Percentiles rank a stretch among this genome's conserved stretches.
Evolutionary conservation across 2,888 invertebrate species (phyloP).

Genomic region (Himalopsyche japonica): DNA sequence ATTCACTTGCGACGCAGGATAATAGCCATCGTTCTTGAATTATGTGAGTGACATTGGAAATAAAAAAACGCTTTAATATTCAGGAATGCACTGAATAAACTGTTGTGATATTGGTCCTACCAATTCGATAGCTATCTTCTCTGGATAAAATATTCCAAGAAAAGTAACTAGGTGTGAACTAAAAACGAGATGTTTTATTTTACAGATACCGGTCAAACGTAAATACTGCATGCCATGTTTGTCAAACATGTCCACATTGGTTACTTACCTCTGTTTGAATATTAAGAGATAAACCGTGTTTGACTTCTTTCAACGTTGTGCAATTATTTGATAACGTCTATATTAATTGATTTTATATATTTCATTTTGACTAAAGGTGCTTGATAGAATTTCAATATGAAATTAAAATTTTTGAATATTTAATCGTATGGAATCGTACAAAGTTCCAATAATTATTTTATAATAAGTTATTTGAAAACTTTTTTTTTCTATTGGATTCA

Average conservation of each 20-base stretch:
- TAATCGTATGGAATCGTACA: too few relatives aligned
- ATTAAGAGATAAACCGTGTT: neutral
- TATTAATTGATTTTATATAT: too few relatives aligned
- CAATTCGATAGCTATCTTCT: neutral
- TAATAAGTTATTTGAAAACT: too few relatives aligned
- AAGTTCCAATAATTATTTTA: too few relatives aligned
- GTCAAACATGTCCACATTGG: neutral
- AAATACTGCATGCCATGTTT: neutral
- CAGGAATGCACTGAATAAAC: slow-evolving; percentile 11
- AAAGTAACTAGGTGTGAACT: slow-evolving; percentile 21
- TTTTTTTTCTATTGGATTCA: too few relatives aligned
- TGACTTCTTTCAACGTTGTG: too few relatives aligned
- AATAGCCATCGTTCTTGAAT: neutral
- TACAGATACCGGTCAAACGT: neutral
- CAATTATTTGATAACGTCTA: too few relatives aligned
- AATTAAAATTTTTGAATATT: too few relatives aligned
- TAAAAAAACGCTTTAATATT: neutral
- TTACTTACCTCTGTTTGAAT: neutral
- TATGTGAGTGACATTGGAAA: neutral
- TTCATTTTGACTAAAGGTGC: too few relatives aligned
- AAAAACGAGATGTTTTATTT: neutral
- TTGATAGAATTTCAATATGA: too few relatives aligned
- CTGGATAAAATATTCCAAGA: slow-evolving; percentile 12
- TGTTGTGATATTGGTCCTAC: neutral
- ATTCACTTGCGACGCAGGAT: neutral